Base-by-base conservation (phyloP, 2,113 vertebrate species). In the Chloebia gouldiae region DNA sequence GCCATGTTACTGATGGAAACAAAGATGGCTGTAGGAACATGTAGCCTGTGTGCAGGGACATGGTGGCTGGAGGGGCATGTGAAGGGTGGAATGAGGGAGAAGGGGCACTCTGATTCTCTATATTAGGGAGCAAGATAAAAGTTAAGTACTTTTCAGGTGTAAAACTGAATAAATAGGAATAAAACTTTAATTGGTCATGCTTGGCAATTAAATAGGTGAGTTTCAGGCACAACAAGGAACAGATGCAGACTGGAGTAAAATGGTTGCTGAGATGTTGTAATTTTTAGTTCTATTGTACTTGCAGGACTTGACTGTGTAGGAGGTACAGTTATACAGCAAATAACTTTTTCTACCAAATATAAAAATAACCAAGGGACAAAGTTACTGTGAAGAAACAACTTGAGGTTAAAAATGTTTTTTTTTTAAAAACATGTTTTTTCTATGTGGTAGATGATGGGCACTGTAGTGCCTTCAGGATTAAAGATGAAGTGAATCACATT, bases 31-130 rank as follows among this genome's bases (percentile, higher is more conserved):
- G 30, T 64, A 47, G 50, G 21, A 40, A 80, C 20, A 21, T 3
- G 11, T 1, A 44, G 39, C 33, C 14, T 37, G 12, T 1, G 0
- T 33, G 33, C 1, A 35, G 49, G 49, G 49, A 56, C 42, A n/a
- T 45, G 23, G 0, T 45, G 33, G 33, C 28, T 45, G 39, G 63
- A 84, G 39, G 42, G 13, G 6, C 44, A 40, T 1, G 4, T 40
- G 61, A 61, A 61, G 80, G 22, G 39, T 0, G 0, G 33, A 63
- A 40, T 24, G 25, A 72, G 30, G 15, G 13, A 50, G 18, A 31
- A 77, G 35, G 23, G 7, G 9, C 4, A 35, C 68, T 50, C 24
- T 9, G 4, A 6, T 76, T 63, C 25, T 31, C 50, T 54, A 14
- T 0, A 0, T 39, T 7, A 59, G 8, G 30, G 73, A 69, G 64